Evolutionary conservation across 2,888 invertebrate species (phyloP), one percentile per base, ranked within the genome.

Genomic region (Dryomyza anilis): DNA sequence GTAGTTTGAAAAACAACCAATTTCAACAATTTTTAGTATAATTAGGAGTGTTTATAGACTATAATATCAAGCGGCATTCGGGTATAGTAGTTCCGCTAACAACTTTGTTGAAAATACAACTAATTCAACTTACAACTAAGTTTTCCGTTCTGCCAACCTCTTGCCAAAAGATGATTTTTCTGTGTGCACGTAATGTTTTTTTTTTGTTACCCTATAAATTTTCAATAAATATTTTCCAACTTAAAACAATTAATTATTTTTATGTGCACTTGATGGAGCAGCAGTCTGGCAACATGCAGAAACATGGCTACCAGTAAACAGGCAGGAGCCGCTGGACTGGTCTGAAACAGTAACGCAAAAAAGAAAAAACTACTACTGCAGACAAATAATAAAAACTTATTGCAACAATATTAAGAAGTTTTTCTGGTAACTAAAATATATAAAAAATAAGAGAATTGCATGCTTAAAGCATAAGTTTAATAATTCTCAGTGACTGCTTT

Each of bases 311-410:
- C 33, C 50, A 56, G 46, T n/a, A n/a, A 25, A 56, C 8, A 27
- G 27, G 14, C 33, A 46, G 46, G 30, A 48, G 21, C n/a, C n/a
- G n/a, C n/a, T n/a, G n/a, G n/a, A n/a, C n/a, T n/a, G n/a, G n/a
- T n/a, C n/a, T n/a, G 48, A 39, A 39, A 7, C 12, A n/a, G 39
- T 14, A 7, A 7, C 3, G 4, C 14, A 39, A n/a, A n/a, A 23
- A 27, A 27, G 25, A 19, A 50, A 12, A 23, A 27, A 27, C 36
- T 25, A 21, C 36, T 36, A 46, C 48, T 36, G 46, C 19, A 36
- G 57, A n/a, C 46, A 50, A 58, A 63, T 58, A 63, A 63, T 63
- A 63, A 63, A 63, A 63, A 57, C 25, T 63, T 57, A 50, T 63
- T 46, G 48, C 50, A 57, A 48, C 48, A 56, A 56, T 53, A 62